phyloP scores from a whole-genome alignment of 2,888 invertebrate genomes.

The Chrysodeixis includens region DNA sequence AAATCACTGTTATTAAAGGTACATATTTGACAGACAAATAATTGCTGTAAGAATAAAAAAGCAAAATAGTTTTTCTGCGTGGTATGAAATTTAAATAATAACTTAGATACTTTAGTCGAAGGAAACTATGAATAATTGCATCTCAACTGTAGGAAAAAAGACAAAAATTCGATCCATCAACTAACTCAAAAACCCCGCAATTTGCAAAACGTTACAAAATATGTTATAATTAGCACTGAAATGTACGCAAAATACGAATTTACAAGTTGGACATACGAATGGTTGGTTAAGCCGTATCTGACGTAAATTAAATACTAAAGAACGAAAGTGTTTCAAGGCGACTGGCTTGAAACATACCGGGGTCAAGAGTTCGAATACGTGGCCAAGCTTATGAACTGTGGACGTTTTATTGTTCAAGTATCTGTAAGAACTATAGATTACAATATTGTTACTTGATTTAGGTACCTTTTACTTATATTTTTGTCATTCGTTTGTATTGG shows the following conservation, averaged over 20 bases:
- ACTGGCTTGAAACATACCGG: slow-evolving; percentile 61
- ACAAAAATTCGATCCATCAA: too few relatives aligned
- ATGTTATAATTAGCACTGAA: slow-evolving; percentile 28
- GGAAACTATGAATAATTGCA: too few relatives aligned
- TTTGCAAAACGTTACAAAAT: slow-evolving; percentile 14
- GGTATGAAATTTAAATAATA: too few relatives aligned
- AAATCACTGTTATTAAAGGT: too few relatives aligned
- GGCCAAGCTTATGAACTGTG: slow-evolving; percentile 49
- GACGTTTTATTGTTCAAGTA: slow-evolving; percentile 44
- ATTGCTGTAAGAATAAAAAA: too few relatives aligned
- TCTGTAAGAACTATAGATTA: slow-evolving; percentile 30
- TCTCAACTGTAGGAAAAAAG: too few relatives aligned
- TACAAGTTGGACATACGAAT: slow-evolving; percentile 28
- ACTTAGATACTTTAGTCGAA: too few relatives aligned
- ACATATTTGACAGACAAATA: too few relatives aligned
- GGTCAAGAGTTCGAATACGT: slow-evolving; percentile 73
- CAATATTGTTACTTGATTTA: slow-evolving; percentile 32
- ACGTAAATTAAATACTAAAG: slow-evolving; percentile 68
- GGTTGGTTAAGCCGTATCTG: slow-evolving; percentile 51
- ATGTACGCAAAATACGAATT: slow-evolving; percentile 34
- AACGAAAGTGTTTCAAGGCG: slow-evolving; percentile 83
- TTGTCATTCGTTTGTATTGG: too few relatives aligned
- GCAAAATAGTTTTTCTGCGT: too few relatives aligned
- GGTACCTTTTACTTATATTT: too few relatives aligned
- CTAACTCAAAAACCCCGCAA: slow-evolving; percentile 9